Evolutionary conservation across 2,888 invertebrate genomes (phyloP).

Genomic region (Polymixis flavicincta): DNA sequence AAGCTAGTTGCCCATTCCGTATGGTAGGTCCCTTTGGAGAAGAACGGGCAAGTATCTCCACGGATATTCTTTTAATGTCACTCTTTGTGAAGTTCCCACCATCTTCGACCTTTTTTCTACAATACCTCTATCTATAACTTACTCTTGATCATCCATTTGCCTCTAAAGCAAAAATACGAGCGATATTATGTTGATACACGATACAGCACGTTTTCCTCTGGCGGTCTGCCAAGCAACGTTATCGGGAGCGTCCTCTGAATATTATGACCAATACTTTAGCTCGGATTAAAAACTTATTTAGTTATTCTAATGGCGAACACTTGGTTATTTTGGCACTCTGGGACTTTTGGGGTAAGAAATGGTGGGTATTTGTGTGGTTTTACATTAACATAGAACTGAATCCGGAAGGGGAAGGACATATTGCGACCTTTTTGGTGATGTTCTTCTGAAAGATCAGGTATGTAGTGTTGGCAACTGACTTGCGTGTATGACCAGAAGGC

Average conservation of each 20-base stretch:
- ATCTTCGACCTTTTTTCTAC: neutral
- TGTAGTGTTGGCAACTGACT: too few relatives aligned
- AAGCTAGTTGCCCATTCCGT: neutral
- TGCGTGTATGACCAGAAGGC: too few relatives aligned
- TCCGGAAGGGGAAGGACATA: neutral
- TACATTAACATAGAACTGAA: neutral
- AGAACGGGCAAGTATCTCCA: neutral
- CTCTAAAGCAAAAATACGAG: conserved; percentile 55
- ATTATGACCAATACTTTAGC: conserved; percentile 69
- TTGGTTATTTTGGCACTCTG: conserved; percentile 51
- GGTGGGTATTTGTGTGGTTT: neutral
- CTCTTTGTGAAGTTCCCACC: neutral
- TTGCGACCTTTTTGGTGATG: too few relatives aligned
- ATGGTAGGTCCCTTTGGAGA: neutral
- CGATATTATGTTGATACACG: conserved; percentile 61
- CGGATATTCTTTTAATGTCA: neutral
- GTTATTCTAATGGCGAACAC: conserved; percentile 60
- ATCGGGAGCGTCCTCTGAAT: conserved; percentile 65
- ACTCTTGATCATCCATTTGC: conserved; percentile 51
- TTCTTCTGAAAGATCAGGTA: too few relatives aligned
- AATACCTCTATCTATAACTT: conserved; percentile 13
- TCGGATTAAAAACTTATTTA: conserved; percentile 70
- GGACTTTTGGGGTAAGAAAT: conserved; percentile 17
- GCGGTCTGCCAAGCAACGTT: conserved; percentile 64
- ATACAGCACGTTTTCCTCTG: conserved; percentile 55